Evolutionary conservation across 2,888 invertebrate genomes (phyloP), one percentile per base, ranked within the genome.

Genomic region (Campoplex nolae): DNA sequence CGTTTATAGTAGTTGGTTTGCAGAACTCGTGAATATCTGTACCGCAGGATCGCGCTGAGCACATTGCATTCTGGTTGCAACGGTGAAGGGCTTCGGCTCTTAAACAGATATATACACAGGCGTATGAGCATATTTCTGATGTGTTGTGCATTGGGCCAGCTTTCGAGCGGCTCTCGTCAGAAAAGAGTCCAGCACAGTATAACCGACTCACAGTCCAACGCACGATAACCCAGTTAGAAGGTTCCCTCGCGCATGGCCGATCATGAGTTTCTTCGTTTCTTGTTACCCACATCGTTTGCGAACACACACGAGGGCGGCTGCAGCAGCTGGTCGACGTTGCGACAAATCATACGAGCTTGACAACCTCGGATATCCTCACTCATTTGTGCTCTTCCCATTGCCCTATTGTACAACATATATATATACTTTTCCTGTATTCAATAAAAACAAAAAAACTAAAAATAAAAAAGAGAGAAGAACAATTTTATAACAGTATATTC

Each of bases 341-440:
- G 91, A 93, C 93, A 93, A 93, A 93, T 93, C 93, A 93, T 93
- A 92, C 89, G 89, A 89, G 89, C 87, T 75, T 90, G 92, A 92
- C 92, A 92, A 91, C 81, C 86, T 38, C 75, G 90, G 83, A 82
- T 85, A 85, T 86, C 88, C 88, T 82, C 85, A 56, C 83, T 84
- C 85, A 86, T 81, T 83, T n/a, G 56, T 54, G 45, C 83, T 75
- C 62, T 79, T 75, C 68, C 79, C 51, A 8, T 18, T 11, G n/a
- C n/a, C 23, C 23, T 62, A 18, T 45, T 62, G n/a, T n/a, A n/a
- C n/a, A n/a, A n/a, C n/a, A n/a, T n/a, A n/a, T n/a, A n/a, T n/a
- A 54, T 76, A 48, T 48, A 70, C 18, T 28, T 16, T 8, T 42
- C 42, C 11, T n/a, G 45, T 11, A 68, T 68, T 35, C 0, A n/a